Conservation (phyloP, 2,888 invertebrate species). For the Fragum fragum region DNA sequence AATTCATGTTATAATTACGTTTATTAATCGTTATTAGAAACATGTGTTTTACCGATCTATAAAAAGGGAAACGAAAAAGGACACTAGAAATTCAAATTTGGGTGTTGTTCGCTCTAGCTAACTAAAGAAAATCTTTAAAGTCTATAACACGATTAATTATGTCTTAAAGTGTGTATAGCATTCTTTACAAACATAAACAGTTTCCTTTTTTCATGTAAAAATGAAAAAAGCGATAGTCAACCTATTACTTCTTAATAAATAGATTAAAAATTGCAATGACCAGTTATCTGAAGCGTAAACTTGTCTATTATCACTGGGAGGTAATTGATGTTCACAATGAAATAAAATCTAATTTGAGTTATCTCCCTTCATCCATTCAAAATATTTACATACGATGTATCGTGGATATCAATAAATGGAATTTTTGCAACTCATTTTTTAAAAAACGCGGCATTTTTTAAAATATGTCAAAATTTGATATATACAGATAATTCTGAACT, state of each 20-base stretch:
- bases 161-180: slow-evolving; percentile 3
- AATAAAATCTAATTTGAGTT: slow-evolving; percentile 5
- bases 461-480: slow-evolving; percentile 1
- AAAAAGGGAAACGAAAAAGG: slow-evolving; percentile 5
- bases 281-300: background rate
- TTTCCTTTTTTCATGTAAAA: background rate
- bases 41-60: slow-evolving; percentile 6
- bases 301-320: background rate
- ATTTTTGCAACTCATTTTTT: background rate
- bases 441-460: slow-evolving; percentile 3
- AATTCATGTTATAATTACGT: slow-evolving; percentile 1
- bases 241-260: background rate
- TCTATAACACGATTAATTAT: background rate
- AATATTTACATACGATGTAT: slow-evolving; percentile 1
- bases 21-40: slow-evolving; percentile 2
- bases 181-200: slow-evolving; percentile 6
- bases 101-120: slow-evolving; percentile 2
- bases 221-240: slow-evolving; percentile 3
- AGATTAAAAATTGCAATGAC: background rate
- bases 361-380: slow-evolving; percentile 6
- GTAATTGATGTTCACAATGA: background rate
- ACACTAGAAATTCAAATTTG: slow-evolving; percentile 6
- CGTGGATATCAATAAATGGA: background rate
- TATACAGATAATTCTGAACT: slow-evolving; percentile 2
- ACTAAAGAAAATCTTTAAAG: slow-evolving; percentile 1